Conservation (phyloP, 2,113 vertebrate species). For the Poecilia latipinna region DNA sequence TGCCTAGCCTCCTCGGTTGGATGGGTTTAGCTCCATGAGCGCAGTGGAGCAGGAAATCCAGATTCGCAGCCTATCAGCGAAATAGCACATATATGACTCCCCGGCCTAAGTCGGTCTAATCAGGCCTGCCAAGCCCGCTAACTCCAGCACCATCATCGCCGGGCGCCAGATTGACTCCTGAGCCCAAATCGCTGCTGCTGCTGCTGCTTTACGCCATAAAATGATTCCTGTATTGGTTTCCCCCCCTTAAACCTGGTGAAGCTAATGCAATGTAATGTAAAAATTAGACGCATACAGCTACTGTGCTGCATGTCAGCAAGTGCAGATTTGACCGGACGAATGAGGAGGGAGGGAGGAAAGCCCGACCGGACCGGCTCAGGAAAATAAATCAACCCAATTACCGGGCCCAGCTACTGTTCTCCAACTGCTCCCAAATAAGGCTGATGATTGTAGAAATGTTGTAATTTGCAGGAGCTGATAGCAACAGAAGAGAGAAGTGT, state of each 20-base stretch:
- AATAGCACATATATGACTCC: slow-evolving; percentile 81
- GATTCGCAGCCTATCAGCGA: slow-evolving; percentile 84
- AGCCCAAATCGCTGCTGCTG: slow-evolving; percentile 77
- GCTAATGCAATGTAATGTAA: slow-evolving; percentile 76
- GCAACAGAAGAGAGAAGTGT: slow-evolving; percentile 47
- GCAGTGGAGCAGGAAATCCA: slow-evolving; percentile 84
- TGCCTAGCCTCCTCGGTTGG: slow-evolving; percentile 80
- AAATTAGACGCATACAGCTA: slow-evolving; percentile 65
- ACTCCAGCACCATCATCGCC: slow-evolving; percentile 77
- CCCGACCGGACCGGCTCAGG: slow-evolving; percentile 27
- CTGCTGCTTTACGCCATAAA: slow-evolving; percentile 77
- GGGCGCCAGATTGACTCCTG: slow-evolving; percentile 79
- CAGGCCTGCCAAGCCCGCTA: slow-evolving; percentile 78
- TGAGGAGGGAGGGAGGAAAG: neutral
- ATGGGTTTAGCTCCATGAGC: slow-evolving; percentile 80
- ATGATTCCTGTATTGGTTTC: slow-evolving; percentile 80
- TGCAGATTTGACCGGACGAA: slow-evolving; percentile 53
- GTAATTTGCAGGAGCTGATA: slow-evolving; percentile 62
- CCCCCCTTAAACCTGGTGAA: slow-evolving; percentile 67
- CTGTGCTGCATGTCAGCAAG: slow-evolving; percentile 65
- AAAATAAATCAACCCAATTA: slow-evolving; percentile 64
- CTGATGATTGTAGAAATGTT: slow-evolving; percentile 65
- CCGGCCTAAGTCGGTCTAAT: slow-evolving; percentile 81
- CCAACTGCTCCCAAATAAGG: slow-evolving; percentile 34
- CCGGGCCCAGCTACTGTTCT: slow-evolving; percentile 49